Percentiles rank a stretch among this genome's conserved stretches.
These are phyloP conservation scores for Loriculus beryllinus DNA, from an alignment of 2,797 vertebrate genomes.

Conservation along the genomic window DNA sequence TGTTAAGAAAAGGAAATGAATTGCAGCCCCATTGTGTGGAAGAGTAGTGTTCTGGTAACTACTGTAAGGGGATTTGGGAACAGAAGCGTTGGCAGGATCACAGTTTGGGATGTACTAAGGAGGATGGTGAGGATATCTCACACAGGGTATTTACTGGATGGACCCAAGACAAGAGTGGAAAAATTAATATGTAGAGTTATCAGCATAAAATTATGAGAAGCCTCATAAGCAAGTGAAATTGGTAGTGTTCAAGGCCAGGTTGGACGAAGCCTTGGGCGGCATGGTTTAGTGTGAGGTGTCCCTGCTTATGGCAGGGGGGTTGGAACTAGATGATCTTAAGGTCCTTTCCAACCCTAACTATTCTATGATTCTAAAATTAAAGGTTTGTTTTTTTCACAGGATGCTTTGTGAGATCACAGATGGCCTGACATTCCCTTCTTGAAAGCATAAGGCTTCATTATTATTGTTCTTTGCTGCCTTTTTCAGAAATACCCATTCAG, in stretches of 20 bases:
- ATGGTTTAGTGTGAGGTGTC: too few relatives aligned
- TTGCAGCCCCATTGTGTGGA: not conserved
- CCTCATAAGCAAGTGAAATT: not conserved
- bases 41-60: not conserved
- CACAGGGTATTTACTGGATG: not conserved
- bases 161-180: not conserved
- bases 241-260: too few relatives aligned
- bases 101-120: not conserved
- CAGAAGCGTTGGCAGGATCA: not conserved
- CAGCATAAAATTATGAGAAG: not conserved
- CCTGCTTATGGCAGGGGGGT: too few relatives aligned
- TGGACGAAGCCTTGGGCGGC: too few relatives aligned
- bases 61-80: not conserved
- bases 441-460: not conserved
- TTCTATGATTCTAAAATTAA: not conserved
- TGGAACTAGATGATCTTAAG: too few relatives aligned
- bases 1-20: not conserved
- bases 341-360: too few relatives aligned
- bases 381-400: not conserved
- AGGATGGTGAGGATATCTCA: not conserved
- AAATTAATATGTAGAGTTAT: not conserved
- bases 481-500: not conserved
- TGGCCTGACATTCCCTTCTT: not conserved
- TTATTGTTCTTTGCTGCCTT: not conserved
- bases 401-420: not conserved